Conservation (phyloP, 2,888 invertebrate species). For the Neria commutata region DNA sequence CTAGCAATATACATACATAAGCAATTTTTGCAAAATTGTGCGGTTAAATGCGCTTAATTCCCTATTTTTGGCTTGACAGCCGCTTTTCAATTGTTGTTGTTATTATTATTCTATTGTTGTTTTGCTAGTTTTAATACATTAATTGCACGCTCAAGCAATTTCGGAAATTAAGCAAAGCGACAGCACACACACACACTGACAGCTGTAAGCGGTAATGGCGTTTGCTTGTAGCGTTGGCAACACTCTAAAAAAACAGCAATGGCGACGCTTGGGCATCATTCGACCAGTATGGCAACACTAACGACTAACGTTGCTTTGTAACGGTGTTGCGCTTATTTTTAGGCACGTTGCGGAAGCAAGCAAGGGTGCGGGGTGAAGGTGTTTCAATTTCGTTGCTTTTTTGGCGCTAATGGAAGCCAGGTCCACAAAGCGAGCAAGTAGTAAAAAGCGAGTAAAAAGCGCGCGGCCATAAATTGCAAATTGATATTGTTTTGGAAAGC, state of each 20-base stretch:
- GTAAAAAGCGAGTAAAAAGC: not conserved
- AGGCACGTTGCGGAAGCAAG: too few species aligned
- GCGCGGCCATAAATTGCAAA: slow-evolving; percentile 14
- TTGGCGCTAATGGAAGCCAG: not conserved
- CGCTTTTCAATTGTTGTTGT: not conserved
- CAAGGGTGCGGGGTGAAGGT: too few species aligned
- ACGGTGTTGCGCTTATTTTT: not conserved
- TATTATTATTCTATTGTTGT: too few species aligned
- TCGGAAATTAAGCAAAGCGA: slow-evolving; percentile 27
- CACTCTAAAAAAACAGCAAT: not conserved
- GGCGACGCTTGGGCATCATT: too few species aligned
- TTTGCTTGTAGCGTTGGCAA: too few species aligned
- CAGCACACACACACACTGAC: not conserved
- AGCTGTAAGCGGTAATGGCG: too few species aligned
- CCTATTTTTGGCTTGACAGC: not conserved
- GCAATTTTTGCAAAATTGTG: not conserved
- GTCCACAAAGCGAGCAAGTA: not conserved
- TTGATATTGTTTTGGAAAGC: too few species aligned
- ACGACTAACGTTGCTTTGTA: too few species aligned
- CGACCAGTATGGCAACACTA: too few species aligned
- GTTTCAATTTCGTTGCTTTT: not conserved
- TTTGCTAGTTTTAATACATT: too few species aligned
- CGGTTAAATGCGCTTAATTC: not conserved
- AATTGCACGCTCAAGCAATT: slow-evolving; percentile 31
- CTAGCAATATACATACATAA: not conserved